Evolutionary conservation across 1,140 invertebrate genomes (phyloP).

Genomic region (Bombus ignitus): DNA sequence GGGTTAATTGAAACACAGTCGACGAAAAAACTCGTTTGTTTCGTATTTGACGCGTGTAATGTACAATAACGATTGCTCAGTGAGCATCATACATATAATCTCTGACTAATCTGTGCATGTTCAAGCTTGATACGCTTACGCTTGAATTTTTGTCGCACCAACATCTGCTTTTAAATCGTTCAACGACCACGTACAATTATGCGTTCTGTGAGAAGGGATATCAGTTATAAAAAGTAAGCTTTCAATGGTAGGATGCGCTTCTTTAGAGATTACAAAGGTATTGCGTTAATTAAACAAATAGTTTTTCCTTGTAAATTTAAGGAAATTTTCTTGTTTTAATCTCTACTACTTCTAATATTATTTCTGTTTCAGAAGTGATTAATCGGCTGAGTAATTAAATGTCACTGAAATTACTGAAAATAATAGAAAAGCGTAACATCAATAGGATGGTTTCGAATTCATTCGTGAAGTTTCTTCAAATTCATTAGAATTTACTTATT

Average conservation of each 20-base stretch:
- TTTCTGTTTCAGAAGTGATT: too few species aligned
- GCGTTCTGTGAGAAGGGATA: background rate
- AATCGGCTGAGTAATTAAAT: too few species aligned
- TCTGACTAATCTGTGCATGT: slow-evolving; percentile 8
- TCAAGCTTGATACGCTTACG: background rate
- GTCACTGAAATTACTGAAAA: too few species aligned
- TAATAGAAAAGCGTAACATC: too few species aligned
- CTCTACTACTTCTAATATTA: background rate
- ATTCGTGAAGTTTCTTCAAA: too few species aligned
- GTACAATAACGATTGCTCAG: background rate
- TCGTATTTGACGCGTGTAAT: background rate
- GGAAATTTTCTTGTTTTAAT: background rate
- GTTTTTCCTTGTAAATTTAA: background rate
- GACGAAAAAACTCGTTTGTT: background rate
- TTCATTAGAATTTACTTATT: too few species aligned
- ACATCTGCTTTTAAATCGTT: background rate
- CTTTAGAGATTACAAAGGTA: background rate
- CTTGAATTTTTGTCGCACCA: background rate
- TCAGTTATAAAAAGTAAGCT: too few species aligned
- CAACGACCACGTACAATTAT: background rate
- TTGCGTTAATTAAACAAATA: background rate
- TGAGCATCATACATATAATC: background rate
- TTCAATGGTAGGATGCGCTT: too few species aligned
- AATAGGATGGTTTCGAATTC: too few species aligned
- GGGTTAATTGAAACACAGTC: background rate